Evolutionary conservation across 2,888 invertebrate genomes (phyloP).

Genomic region (Trichacis sp.): DNA sequence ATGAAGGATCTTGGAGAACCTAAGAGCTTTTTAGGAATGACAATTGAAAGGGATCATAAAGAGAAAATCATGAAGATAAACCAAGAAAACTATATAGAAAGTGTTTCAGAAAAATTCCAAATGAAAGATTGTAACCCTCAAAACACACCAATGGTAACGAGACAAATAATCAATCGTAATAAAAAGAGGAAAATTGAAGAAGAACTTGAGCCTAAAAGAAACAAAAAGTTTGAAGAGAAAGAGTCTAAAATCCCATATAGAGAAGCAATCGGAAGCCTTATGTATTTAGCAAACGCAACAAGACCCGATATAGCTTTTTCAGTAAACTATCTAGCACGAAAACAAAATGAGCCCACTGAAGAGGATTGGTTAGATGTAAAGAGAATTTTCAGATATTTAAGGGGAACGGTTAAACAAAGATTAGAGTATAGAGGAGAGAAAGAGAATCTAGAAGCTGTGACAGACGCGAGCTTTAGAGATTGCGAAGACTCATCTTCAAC

Average conservation of each 20-base stretch:
- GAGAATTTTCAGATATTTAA: too few relatives aligned
- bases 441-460: conserved; percentile 32
- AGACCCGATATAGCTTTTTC: conserved; percentile 25
- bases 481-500: too few relatives aligned
- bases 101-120: conserved; percentile 26
- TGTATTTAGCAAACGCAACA: conserved; percentile 41
- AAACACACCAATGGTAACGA: conserved; percentile 39
- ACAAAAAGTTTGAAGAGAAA: conserved; percentile 6
- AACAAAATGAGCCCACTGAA: conserved; percentile 26
- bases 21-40: conserved; percentile 35
- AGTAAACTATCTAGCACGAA: conserved; percentile 24
- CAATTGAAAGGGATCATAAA: too few relatives aligned
- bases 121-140: too few relatives aligned
- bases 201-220: too few relatives aligned
- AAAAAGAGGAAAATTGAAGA: neutral
- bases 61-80: conserved; percentile 9
- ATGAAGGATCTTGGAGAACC: conserved; percentile 45
- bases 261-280: conserved; percentile 42
- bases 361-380: too few relatives aligned
- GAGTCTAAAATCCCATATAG: conserved; percentile 24
- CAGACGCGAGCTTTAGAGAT: conserved; percentile 46
- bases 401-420: conserved; percentile 14
- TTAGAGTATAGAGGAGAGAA: conserved; percentile 14
- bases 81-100: conserved; percentile 23
- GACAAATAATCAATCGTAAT: conserved; percentile 24